Conservation (phyloP, 2,113 vertebrate genomes). For the Murina feae region DNA sequence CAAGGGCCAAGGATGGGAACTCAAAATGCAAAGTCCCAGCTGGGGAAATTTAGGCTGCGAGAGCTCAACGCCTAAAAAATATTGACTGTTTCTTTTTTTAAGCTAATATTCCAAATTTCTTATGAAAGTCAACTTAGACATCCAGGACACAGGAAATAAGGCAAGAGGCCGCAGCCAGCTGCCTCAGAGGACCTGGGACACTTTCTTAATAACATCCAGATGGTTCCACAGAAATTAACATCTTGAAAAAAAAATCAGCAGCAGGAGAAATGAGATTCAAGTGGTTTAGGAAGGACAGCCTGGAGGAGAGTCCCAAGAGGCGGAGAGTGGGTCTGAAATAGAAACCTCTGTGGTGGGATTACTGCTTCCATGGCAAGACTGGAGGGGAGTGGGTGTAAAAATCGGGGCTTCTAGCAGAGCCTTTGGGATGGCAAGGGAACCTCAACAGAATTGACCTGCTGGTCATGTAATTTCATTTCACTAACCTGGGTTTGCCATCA, state of each 20-base stretch:
- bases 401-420: background rate
- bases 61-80: constrained; percentile 67
- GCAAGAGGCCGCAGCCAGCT: constrained; percentile 77
- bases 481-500: background rate
- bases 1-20: constrained; percentile 43
- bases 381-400: constrained; percentile 15
- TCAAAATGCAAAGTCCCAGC: constrained; percentile 19
- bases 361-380: constrained; percentile 51
- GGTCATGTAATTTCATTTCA: background rate
- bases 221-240: constrained; percentile 78
- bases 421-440: background rate
- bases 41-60: constrained; percentile 26
- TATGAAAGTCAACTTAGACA: constrained; percentile 66
- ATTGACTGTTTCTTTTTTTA: constrained; percentile 72
- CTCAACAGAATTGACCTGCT: background rate
- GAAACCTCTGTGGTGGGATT: constrained; percentile 53
- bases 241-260: constrained; percentile 71
- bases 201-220: constrained; percentile 82
- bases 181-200: constrained; percentile 72
- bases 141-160: constrained; percentile 76
- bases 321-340: constrained; percentile 57
- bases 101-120: constrained; percentile 69
- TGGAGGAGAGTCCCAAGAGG: constrained; percentile 60
- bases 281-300: constrained; percentile 72
- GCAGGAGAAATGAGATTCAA: constrained; percentile 74